Percentiles rank a stretch among this genome's conserved stretches.
Conservation (phyloP, 2,888 invertebrate genomes). For the Yponomeuta sedellus region DNA sequence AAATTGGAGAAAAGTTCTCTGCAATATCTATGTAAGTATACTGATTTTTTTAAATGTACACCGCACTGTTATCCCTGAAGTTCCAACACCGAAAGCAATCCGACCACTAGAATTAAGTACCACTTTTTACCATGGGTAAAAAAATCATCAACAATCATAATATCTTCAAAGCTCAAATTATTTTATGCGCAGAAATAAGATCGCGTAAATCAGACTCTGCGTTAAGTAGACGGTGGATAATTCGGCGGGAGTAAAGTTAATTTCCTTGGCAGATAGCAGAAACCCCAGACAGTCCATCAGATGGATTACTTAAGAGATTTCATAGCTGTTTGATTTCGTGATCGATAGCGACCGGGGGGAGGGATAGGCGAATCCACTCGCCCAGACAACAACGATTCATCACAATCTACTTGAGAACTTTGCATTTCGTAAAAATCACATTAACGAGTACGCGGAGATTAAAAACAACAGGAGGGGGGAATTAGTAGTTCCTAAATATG, state of each 20-base stretch:
- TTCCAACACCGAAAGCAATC: no score
- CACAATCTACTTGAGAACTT: not conserved
- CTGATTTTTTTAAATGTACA: no score
- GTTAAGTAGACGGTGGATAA: not conserved
- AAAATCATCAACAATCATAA: no score
- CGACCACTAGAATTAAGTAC: no score
- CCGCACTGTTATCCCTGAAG: no score
- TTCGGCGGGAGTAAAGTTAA: not conserved
- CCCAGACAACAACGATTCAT: conserved; percentile 13
- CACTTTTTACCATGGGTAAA: no score
- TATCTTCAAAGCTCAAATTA: no score
- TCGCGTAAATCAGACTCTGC: not conserved
- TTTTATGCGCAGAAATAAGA: no score
- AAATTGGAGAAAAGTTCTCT: no score
- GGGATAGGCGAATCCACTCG: conserved; percentile 5
- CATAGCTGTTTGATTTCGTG: conserved; percentile 46
- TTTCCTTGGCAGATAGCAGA: conserved; percentile 4
- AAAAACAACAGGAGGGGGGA: not conserved
- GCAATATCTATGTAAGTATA: no score
- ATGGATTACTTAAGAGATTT: conserved; percentile 42
- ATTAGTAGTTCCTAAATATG: not conserved
- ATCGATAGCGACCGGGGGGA: conserved; percentile 32
- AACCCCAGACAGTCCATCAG: conserved; percentile 23
- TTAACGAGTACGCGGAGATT: not conserved
- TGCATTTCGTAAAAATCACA: not conserved